Evolutionary conservation across 2,888 invertebrate species (phyloP).

Genomic region (Chironomus tentans): DNA sequence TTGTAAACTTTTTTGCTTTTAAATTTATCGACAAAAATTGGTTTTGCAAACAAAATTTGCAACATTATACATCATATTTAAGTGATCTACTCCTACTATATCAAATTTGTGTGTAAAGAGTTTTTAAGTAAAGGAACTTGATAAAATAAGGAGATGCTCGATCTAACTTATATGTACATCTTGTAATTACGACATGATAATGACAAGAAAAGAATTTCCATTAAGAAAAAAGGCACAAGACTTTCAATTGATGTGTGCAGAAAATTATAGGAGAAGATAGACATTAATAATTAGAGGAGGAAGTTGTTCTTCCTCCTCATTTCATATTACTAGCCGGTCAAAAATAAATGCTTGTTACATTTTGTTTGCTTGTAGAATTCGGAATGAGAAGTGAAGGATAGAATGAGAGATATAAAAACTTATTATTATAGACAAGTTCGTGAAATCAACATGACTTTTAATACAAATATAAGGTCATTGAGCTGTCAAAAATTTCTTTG

Average conservation of each 20-base stretch:
- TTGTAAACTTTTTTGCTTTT: too few species aligned
- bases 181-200: not conserved
- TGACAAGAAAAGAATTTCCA: not conserved
- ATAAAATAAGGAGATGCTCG: not conserved
- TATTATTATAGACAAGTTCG: not conserved
- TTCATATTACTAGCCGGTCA: not conserved
- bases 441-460: not conserved
- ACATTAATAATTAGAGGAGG: conserved; percentile 9
- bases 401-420: not conserved
- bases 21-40: too few species aligned
- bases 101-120: not conserved
- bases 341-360: not conserved
- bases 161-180: not conserved
- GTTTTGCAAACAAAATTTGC: too few species aligned
- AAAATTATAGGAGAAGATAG: conserved; percentile 5
- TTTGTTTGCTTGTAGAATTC: not conserved
- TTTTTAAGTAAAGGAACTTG: not conserved
- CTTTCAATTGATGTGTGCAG: not conserved
- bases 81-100: too few species aligned
- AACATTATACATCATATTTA: too few species aligned
- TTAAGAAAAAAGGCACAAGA: too few species aligned
- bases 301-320: not conserved
- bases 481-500: not conserved
- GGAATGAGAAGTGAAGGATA: not conserved
- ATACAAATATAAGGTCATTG: not conserved